phyloP scores from a whole-genome alignment of 2,888 invertebrate species.

The Rugalucina vietnamica region DNA sequence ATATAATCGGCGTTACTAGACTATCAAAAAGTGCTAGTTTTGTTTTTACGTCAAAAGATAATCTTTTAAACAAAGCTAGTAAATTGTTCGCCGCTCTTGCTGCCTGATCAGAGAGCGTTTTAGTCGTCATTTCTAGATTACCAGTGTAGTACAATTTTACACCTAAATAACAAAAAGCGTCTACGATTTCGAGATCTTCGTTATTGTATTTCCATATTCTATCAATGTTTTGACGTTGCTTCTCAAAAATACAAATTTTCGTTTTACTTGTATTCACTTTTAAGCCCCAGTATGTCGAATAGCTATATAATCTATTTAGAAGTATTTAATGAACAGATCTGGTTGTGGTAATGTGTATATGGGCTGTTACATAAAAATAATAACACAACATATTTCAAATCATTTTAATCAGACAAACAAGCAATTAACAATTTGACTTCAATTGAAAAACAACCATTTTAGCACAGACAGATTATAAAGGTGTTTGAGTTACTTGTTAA shows the following conservation, averaged over 20 bases:
- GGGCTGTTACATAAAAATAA: too few species aligned
- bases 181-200: not conserved
- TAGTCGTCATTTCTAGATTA: not conserved
- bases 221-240: not conserved
- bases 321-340: too few species aligned
- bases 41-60: not conserved
- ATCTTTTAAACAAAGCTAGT: not conserved
- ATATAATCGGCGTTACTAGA: not conserved
- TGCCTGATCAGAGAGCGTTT: not conserved
- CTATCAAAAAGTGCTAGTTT: not conserved
- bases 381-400: too few species aligned
- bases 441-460: too few species aligned
- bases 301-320: not conserved
- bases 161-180: not conserved
- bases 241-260: not conserved
- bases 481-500: too few species aligned
- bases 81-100: not conserved
- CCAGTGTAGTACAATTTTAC: not conserved
- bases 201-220: not conserved
- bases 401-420: too few species aligned
- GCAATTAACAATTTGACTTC: too few species aligned
- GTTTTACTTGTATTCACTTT: not conserved
- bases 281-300: not conserved
- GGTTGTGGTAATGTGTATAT: too few species aligned
- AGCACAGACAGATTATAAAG: too few species aligned